Conservation (phyloP, 2,888 invertebrate species). For the Pristionchus maxplancki region DNA sequence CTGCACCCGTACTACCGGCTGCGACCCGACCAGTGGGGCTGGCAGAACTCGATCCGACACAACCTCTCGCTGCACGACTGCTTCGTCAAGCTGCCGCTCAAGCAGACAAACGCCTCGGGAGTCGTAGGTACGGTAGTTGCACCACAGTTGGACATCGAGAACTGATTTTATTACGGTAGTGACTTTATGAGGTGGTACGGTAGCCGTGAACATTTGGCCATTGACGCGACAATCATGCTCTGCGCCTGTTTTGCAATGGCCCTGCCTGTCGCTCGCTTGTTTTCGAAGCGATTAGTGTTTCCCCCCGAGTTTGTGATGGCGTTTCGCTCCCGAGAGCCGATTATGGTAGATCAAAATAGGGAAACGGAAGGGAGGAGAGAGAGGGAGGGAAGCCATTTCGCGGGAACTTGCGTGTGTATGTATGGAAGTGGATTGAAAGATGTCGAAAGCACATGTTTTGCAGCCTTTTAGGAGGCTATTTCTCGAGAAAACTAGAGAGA, state of each 20-base stretch:
- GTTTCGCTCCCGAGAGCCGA: conserved; percentile 17
- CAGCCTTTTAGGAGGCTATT: background rate
- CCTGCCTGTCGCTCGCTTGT: background rate
- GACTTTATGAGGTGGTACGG: background rate
- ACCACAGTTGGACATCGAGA: conserved; percentile 19
- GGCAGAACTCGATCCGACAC: conserved; percentile 99
- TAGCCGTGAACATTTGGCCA: background rate
- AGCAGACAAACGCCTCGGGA: conserved; percentile 76
- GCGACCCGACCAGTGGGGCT: conserved; percentile 83
- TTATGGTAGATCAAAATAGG: conserved; percentile 37
- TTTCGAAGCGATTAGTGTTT: conserved; percentile 31
- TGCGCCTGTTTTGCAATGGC: conserved; percentile 1
- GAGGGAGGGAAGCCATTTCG: conserved; percentile 5
- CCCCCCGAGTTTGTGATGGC: background rate
- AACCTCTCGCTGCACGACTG: conserved; percentile 99
- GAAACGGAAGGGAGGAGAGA: background rate
- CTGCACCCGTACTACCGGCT: conserved; percentile 76
- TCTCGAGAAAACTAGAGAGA: conserved; percentile 34
- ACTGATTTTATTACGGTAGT: background rate
- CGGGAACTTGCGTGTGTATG: conserved; percentile 27
- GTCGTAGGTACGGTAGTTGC: conserved; percentile 69
- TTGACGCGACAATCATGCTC: background rate
- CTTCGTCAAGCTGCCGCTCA: conserved; percentile 90
- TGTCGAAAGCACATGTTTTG: conserved; percentile 43
- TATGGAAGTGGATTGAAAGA: conserved; percentile 40